These are phyloP conservation scores for Melanotaenia trifasciata DNA, from an alignment of 2,797 vertebrate species.

Conservation along the genomic window DNA sequence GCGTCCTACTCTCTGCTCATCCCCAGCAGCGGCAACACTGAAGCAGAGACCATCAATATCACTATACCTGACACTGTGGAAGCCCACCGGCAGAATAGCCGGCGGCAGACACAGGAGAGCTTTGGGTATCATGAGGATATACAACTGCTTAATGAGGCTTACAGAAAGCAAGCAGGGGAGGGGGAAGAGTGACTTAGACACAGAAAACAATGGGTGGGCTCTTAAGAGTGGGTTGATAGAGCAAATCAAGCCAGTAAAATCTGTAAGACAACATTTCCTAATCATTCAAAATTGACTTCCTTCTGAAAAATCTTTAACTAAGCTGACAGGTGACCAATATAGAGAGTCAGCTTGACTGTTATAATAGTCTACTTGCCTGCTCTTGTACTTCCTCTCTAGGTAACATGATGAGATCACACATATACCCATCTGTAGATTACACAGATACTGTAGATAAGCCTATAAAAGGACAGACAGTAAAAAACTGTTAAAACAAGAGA, in stretches of 20 bases:
- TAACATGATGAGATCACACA: conserved; percentile 20
- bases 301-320: conserved; percentile 31
- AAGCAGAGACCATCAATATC: conserved; percentile 91
- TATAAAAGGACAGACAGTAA: conserved; percentile 15
- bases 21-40: conserved; percentile 87
- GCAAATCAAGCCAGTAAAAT: conserved; percentile 21
- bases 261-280: conserved; percentile 37
- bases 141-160: conserved; percentile 93
- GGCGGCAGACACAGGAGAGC: conserved; percentile 85
- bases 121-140: conserved; percentile 94
- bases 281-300: conserved; percentile 51
- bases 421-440: conserved; percentile 28
- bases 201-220: conserved; percentile 20
- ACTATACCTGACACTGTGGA: conserved; percentile 98
- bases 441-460: conserved; percentile 28
- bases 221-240: conserved; percentile 31
- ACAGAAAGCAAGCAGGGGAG: conserved; percentile 85
- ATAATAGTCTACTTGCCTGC: conserved; percentile 34
- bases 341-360: conserved; percentile 39
- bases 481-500: conserved; percentile 13
- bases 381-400: conserved; percentile 43
- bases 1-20: conserved; percentile 97
- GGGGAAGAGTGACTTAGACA: conserved; percentile 62
- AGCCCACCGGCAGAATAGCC: conserved; percentile 94
- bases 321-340: conserved; percentile 42